Base-by-base conservation (phyloP, 2,888 invertebrate genomes). In the Boloria selene region DNA sequence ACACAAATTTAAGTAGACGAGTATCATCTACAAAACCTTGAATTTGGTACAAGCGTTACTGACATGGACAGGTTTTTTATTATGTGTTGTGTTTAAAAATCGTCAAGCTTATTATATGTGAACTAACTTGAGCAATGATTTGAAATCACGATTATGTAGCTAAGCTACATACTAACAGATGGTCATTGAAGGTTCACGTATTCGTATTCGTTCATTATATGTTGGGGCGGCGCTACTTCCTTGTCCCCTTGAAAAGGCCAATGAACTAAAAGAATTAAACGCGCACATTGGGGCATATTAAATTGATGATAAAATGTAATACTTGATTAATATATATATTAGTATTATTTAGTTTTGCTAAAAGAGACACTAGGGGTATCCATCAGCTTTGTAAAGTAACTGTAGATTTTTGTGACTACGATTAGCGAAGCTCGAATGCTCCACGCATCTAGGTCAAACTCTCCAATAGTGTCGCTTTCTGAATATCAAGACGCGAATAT, bases 191-290 rank as follows among this genome's bases (percentile, higher is more conserved):
- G 72, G 71, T 79, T 76, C 79, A 72, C 49, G 49, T 49, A 58
- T 22, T 22, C 22, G 22, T 22, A 22, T 22, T 22, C 22, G 59
- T 53, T 61, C 73, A 76, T 83, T 83, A 83, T 84, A 83, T 69
- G 75, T 74, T 77, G 76, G 75, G 72, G 71, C 73, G 75, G 71
- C 73, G 68, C 72, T 69, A 77, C 85, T 88, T 88, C 88, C 86
- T 85, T 80, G 86, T 88, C 83, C 79, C 85, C 83, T 85, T 81
- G 83, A 82, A 74, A 77, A 79, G 84, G 81, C 67, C 81, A 72
- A 73, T 76, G 77, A 77, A 75, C 77, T 75, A 80, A 79, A 81
- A 82, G 81, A 83, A 72, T 79, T 80, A 74, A 82, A 82, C 80
- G 79, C 79, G 79, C 77, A 72, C 64, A 51, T 61, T 44, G 17